Base-by-base conservation (phyloP, 1,140 invertebrate species). In the Sitobion miscanthi region DNA sequence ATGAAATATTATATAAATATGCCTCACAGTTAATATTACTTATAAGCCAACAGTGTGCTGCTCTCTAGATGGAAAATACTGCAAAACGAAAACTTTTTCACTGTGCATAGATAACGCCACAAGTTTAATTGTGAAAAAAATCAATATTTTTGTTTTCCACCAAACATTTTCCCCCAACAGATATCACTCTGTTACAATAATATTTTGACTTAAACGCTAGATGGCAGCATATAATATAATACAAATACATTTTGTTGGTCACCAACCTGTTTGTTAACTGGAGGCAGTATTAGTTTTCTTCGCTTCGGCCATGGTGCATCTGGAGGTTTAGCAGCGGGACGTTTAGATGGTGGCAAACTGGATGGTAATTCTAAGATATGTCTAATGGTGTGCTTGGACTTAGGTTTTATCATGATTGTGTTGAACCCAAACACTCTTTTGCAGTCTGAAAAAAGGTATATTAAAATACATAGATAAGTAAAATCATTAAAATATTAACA, bases 311-410 rank as follows among this genome's bases (percentile, higher is more conserved):
- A 86, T 2, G 69, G 49, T 1, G 35, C 82, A 62, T 93, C 91
- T 30, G 91, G 91, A 14, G 91, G 91, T 86, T 93, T 93, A 11
- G 91, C 91, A 23, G 91, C 91, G 1, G 91, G 91, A 42, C 91
- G 91, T 93, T 93, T 93, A 9, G 91, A 86, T 17, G 91, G 91
- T 14, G 91, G 82, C 14, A 52, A 93, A 6, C 47, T 57, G 49
- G 91, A 93, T 9, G 91, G 91, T 35, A 93, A 11, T 38, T 93
- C 91, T 52, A 93, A 30, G 11, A 93, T 93, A 38, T 93, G 91
- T 57, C 82, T 93, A 1, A 93, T 93, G n/a, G 91, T 93, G 23
- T 93, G 91, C 42, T 85, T 93, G 11, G 91, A 93, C 35, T 93
- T 93, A 0, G 91, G 91, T 54, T 86, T 93, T 38, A 93, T 93